Evolutionary conservation across 2,888 invertebrate species (phyloP).

Genomic region (Apodemia hepburni): DNA sequence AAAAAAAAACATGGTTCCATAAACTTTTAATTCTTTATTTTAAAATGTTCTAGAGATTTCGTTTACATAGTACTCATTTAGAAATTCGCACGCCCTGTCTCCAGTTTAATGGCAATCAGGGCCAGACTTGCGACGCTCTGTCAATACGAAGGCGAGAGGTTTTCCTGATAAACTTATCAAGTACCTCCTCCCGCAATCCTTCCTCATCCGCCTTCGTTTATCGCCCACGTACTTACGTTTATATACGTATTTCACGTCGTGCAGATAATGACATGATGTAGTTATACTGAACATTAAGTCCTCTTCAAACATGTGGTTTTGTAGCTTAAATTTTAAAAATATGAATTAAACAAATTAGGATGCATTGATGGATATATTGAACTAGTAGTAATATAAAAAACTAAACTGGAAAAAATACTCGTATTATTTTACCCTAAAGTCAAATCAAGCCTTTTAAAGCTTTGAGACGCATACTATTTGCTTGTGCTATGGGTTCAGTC

Average conservation of each 20-base stretch:
- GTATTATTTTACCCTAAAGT: no score
- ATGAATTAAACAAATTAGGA: background rate
- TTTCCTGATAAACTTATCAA: conserved; percentile 78
- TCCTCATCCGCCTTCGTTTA: conserved; percentile 60
- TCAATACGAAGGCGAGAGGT: conserved; percentile 77
- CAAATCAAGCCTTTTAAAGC: no score
- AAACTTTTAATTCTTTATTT: background rate
- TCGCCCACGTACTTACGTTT: conserved; percentile 62
- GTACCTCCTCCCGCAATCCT: conserved; percentile 38
- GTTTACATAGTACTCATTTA: conserved; percentile 32
- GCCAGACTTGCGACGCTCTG: conserved; percentile 71
- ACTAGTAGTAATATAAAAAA: no score
- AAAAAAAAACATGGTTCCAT: no score
- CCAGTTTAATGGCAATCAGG: conserved; percentile 75
- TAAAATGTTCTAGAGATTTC: conserved; percentile 10
- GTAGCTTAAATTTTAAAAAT: background rate
- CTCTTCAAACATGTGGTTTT: background rate
- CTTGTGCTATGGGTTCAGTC: no score
- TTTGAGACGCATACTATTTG: no score
- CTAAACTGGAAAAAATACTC: no score
- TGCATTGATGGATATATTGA: no score
- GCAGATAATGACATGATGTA: conserved; percentile 4
- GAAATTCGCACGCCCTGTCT: conserved; percentile 51
- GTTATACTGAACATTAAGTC: background rate
- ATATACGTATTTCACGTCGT: conserved; percentile 21